phyloP scores from a whole-genome alignment of 1,140 invertebrate species.

The Conopomorpha cramerella region DNA sequence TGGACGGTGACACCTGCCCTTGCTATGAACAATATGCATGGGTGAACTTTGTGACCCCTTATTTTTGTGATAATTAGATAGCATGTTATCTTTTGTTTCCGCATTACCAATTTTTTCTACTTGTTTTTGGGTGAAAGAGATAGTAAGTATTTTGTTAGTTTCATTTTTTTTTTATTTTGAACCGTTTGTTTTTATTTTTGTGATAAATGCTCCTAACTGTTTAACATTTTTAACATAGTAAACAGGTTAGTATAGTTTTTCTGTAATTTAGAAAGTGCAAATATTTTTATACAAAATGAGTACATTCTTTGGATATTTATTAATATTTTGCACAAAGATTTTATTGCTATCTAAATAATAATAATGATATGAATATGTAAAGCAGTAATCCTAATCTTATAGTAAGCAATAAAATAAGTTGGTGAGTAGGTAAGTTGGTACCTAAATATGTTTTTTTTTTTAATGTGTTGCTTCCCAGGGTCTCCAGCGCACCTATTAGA shows the following conservation, averaged over 20 bases:
- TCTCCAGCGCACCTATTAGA: too few species aligned
- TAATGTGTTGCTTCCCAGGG: conserved; percentile 9
- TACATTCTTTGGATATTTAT: background rate
- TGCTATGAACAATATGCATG: conserved; percentile 27
- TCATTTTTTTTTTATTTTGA: background rate
- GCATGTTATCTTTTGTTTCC: conserved; percentile 2
- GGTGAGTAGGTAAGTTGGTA: background rate
- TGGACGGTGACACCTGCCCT: conserved; percentile 37
- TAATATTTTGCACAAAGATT: background rate
- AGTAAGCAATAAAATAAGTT: background rate
- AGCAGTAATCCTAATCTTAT: background rate
- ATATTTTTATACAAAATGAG: background rate
- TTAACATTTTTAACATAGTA: background rate
- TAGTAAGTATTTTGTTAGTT: too few species aligned
- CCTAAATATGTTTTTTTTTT: background rate
- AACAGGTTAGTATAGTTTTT: background rate
- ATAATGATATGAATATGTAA: background rate
- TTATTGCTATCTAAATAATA: background rate
- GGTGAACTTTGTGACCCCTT: conserved; percentile 12
- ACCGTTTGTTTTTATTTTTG: background rate
- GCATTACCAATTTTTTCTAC: too few species aligned
- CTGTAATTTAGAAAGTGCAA: too few species aligned
- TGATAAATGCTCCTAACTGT: too few species aligned
- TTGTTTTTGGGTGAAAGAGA: too few species aligned
- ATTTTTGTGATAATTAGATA: conserved; percentile 18